These are phyloP conservation scores for Octodon degus DNA, from an alignment of 2,113 vertebrate species.

Conservation along the genomic window DNA sequence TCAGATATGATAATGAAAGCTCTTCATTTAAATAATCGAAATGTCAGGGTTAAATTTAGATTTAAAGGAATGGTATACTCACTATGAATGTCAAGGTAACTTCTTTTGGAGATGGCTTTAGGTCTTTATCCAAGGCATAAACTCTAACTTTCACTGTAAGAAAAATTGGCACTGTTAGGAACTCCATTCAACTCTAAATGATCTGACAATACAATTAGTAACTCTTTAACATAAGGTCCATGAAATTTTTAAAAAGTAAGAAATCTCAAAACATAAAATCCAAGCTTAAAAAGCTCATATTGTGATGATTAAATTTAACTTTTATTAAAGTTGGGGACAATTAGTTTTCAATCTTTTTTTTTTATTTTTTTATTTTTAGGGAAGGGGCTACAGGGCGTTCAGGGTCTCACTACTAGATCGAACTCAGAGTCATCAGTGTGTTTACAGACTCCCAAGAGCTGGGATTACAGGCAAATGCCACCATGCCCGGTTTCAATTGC, in stretches of 20 bases:
- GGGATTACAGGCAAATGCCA: too few relatives aligned
- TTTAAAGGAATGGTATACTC: slow-evolving; percentile 22
- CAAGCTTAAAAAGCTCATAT: background rate
- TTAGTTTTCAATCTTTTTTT: too few relatives aligned
- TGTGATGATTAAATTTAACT: background rate
- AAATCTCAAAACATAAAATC: background rate
- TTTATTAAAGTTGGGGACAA: background rate
- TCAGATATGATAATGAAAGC: background rate
- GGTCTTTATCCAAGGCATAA: slow-evolving; percentile 92
- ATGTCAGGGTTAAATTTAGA: background rate
- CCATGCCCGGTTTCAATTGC: too few relatives aligned
- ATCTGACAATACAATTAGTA: slow-evolving; percentile 14
- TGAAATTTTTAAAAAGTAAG: background rate
- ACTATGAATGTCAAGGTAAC: slow-evolving; percentile 89
- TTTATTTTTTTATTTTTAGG: too few relatives aligned
- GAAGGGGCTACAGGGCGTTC: too few relatives aligned
- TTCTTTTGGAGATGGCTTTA: slow-evolving; percentile 87
- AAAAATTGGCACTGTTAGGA: slow-evolving; percentile 45
- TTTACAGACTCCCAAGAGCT: too few relatives aligned
- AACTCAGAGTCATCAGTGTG: too few relatives aligned
- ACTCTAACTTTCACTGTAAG: slow-evolving; percentile 88
- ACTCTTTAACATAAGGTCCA: background rate
- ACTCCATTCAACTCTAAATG: background rate
- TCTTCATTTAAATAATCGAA: slow-evolving; percentile 9
- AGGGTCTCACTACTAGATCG: too few relatives aligned